Percentiles rank a stretch among this genome's conserved stretches.
phyloP scores from a whole-genome alignment of 2,113 vertebrate species.

The Pollimyrus isidori region DNA sequence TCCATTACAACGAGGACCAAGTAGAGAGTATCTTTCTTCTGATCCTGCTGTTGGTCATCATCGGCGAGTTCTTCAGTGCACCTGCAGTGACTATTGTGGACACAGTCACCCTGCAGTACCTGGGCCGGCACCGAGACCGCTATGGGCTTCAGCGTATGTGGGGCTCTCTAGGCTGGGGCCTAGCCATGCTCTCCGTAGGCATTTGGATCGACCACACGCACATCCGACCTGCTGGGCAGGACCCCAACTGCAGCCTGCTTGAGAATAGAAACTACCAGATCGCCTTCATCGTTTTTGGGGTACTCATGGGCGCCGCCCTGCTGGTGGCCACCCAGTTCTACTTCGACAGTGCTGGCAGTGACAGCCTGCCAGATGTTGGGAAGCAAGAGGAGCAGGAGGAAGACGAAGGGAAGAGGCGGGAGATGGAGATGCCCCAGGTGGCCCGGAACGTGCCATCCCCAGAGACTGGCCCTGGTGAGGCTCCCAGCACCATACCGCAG shows the following conservation, averaged over 20 bases:
- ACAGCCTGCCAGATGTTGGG: constrained; percentile 27
- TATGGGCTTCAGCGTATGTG: constrained; percentile 97
- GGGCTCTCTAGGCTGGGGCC: constrained; percentile 94
- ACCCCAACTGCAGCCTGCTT: constrained; percentile 67
- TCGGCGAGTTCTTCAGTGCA: constrained; percentile 96
- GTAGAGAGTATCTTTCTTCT: constrained; percentile 87
- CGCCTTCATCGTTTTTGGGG: constrained; percentile 89
- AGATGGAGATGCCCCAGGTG: constrained; percentile 59
- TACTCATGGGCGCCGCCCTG: constrained; percentile 83
- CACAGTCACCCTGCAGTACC: constrained; percentile 88
- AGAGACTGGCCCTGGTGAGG: constrained; percentile 48
- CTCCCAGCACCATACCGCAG: constrained; percentile 18
- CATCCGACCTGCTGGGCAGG: constrained; percentile 52
- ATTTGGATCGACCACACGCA: constrained; percentile 92
- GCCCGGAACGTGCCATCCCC: constrained; percentile 48
- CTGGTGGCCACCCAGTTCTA: constrained; percentile 88
- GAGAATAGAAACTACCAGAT: constrained; percentile 87
- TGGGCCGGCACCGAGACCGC: constrained; percentile 82
- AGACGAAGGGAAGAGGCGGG: constrained; percentile 46
- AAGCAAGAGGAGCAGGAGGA: constrained; percentile 44
- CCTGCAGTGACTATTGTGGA: constrained; percentile 94
- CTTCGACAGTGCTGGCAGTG: constrained; percentile 63
- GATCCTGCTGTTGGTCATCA: constrained; percentile 86
- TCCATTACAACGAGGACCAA: constrained; percentile 64
- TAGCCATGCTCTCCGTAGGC: constrained; percentile 90